Conservation (phyloP, 2,888 invertebrate species). For the Melanchra persicariae region DNA sequence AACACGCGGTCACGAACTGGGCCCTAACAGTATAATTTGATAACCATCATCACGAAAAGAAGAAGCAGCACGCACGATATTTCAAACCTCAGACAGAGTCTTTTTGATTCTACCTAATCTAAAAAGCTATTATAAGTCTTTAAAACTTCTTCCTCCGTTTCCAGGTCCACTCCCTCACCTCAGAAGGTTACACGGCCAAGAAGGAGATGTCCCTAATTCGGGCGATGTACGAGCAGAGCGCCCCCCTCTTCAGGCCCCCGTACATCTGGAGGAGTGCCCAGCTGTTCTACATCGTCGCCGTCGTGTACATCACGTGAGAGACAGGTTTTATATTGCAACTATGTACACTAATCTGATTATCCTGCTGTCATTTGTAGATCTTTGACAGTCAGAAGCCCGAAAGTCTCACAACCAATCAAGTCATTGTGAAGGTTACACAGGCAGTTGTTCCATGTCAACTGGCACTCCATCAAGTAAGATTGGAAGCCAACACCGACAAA, state of each 20-base stretch:
- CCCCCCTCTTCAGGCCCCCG: conserved; percentile 83
- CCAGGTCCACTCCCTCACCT: conserved; percentile 77
- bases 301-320: conserved; percentile 88
- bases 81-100: too few species aligned
- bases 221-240: conserved; percentile 83
- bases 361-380: not conserved
- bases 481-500: too few species aligned
- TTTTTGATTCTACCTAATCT: too few species aligned
- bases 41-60: too few species aligned
- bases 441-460: too few species aligned
- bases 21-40: too few species aligned
- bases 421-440: too few species aligned
- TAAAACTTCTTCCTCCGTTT: conserved; percentile 43
- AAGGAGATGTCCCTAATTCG: conserved; percentile 75
- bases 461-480: too few species aligned
- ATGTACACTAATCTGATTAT: conserved; percentile 30
- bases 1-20: too few species aligned
- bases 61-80: too few species aligned
- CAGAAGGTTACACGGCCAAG: conserved; percentile 71
- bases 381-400: not conserved
- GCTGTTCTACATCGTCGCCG: conserved; percentile 83
- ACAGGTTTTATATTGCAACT: conserved; percentile 71
- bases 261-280: conserved; percentile 80
- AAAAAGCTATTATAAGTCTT: too few species aligned
- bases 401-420: too few species aligned